These are phyloP conservation scores for Sycophila sp. DNA, from an alignment of 1,140 invertebrate species.

Conservation along the genomic window DNA sequence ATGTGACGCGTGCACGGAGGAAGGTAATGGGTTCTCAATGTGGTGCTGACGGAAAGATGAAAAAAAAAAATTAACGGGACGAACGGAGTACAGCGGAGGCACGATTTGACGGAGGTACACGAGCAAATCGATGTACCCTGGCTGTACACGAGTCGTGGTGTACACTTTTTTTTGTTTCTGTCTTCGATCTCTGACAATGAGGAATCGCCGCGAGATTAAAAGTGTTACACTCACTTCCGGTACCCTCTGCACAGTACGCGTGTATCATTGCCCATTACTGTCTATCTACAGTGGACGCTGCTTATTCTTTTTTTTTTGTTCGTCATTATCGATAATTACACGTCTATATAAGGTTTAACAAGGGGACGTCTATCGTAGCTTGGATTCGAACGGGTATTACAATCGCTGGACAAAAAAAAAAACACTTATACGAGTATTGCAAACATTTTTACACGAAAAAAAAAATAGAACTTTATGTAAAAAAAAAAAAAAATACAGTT, in stretches of 20 bases:
- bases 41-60: not conserved
- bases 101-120: too few species aligned
- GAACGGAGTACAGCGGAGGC: not conserved
- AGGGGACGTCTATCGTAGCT: too few species aligned
- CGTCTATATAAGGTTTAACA: too few species aligned
- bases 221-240: conserved; percentile 54
- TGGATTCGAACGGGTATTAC: too few species aligned
- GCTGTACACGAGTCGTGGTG: not conserved
- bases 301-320: too few species aligned
- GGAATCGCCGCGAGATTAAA: too few species aligned
- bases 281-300: conserved; percentile 7
- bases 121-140: conserved; percentile 7
- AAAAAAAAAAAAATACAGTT: too few species aligned
- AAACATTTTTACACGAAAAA: too few species aligned
- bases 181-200: conserved; percentile 38
- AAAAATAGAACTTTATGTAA: too few species aligned
- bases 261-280: conserved; percentile 33
- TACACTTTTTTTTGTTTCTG: conserved; percentile 24
- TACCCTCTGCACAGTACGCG: conserved; percentile 65
- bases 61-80: not conserved
- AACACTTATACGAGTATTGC: too few species aligned
- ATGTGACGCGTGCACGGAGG: not conserved
- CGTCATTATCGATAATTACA: too few species aligned
- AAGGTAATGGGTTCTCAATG: not conserved
- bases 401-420: too few species aligned